These are phyloP conservation scores for Amblyraja radiata DNA, from an alignment of 2,797 vertebrate species.

Conservation along the genomic window DNA sequence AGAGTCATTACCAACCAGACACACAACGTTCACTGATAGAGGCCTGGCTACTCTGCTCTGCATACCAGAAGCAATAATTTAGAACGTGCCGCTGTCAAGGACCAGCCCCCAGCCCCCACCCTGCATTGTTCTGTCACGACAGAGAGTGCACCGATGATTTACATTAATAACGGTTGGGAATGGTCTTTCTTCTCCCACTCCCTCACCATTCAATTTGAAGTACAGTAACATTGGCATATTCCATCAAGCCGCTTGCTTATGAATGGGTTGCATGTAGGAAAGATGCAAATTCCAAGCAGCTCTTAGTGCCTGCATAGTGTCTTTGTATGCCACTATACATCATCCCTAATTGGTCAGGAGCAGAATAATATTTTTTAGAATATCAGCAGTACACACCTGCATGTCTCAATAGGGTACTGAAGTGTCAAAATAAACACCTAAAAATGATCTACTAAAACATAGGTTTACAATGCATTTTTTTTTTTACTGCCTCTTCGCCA, in stretches of 20 bases:
- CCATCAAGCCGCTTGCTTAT: constrained; percentile 36
- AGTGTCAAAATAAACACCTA: constrained; percentile 32
- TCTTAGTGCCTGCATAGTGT: constrained; percentile 15
- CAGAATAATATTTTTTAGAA: constrained; percentile 32
- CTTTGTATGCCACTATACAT: constrained; percentile 25
- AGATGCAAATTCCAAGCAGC: constrained; percentile 30
- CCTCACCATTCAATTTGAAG: constrained; percentile 20
- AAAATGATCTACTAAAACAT: constrained; percentile 23
- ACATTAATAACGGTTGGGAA: constrained; percentile 36
- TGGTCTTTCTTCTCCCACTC: neutral
- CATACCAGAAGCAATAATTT: constrained; percentile 19
- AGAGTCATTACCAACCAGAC: neutral
- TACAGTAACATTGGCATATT: constrained; percentile 35
- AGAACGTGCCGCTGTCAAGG: constrained; percentile 13
- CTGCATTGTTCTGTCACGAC: constrained; percentile 28
- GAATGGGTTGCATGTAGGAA: constrained; percentile 11
- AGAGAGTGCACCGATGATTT: constrained; percentile 36
- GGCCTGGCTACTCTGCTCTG: neutral
- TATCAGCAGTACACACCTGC: constrained; percentile 34
- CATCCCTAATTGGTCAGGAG: constrained; percentile 32
- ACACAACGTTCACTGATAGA: neutral
- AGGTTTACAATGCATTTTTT: constrained; percentile 19
- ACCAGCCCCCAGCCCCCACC: neutral
- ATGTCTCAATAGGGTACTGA: constrained; percentile 28
- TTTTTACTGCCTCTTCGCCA: constrained; percentile 6